Evolutionary conservation across 2,797 vertebrate species (phyloP).

Genomic region (Eutrigla gurnardus): DNA sequence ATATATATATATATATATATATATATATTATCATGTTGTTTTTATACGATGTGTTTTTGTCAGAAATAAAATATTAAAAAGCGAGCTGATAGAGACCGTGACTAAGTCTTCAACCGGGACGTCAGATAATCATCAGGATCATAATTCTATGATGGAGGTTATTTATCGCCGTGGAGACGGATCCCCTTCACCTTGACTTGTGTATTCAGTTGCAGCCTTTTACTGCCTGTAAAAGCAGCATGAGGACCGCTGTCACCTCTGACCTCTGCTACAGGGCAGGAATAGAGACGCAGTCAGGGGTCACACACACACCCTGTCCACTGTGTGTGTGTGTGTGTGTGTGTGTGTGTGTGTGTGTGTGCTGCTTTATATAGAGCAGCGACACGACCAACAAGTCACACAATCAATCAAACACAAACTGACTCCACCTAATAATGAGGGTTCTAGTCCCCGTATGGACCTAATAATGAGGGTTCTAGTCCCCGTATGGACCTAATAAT

Average conservation of each 20-base stretch:
- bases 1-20: too few relatives aligned
- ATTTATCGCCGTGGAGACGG: neutral
- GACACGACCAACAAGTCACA: neutral
- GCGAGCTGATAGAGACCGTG: too few relatives aligned
- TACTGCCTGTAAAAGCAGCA: constrained; percentile 83
- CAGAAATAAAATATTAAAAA: too few relatives aligned
- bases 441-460: too few relatives aligned
- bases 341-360: neutral
- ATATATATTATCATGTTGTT: too few relatives aligned
- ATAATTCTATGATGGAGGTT: neutral
- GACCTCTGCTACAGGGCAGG: constrained; percentile 76
- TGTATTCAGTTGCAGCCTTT: constrained; percentile 84
- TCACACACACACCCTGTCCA: constrained; percentile 62
- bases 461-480: too few relatives aligned
- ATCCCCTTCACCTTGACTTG: constrained; percentile 81
- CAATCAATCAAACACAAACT: neutral
- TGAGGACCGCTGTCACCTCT: constrained; percentile 74
- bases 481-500: too few relatives aligned
- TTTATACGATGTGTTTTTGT: too few relatives aligned
- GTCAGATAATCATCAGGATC: constrained; percentile 3
- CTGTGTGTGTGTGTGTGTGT: constrained; percentile 2
- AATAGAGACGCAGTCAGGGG: constrained; percentile 81
- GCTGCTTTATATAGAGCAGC: neutral
- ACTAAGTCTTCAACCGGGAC: neutral
- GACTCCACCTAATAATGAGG: too few relatives aligned